A percentile compares a stretch with the other conserved stretches of the same genome.
These are phyloP conservation scores for Spialia ferax DNA, from an alignment of 2,888 invertebrate species.

Conservation along the genomic window DNA sequence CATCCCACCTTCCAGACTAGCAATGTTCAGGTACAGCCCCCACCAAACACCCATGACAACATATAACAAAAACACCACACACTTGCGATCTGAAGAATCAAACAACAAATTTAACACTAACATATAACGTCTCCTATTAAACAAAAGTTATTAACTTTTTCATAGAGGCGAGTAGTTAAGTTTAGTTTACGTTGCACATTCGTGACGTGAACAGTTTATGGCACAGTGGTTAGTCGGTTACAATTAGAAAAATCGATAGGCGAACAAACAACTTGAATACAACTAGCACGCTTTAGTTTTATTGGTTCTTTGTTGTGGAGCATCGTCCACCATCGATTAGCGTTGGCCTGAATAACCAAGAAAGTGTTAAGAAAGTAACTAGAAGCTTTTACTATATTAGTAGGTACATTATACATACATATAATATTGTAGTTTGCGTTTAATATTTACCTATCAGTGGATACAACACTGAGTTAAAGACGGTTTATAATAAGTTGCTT, in stretches of 20 bases:
- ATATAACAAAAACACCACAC: too few species aligned
- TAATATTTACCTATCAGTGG: too few species aligned
- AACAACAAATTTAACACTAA: too few species aligned
- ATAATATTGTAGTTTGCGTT: too few species aligned
- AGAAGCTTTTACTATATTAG: too few species aligned
- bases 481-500: too few species aligned
- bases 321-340: slow-evolving; percentile 54
- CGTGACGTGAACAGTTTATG: slow-evolving; percentile 17
- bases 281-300: slow-evolving; percentile 65
- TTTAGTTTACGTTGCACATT: slow-evolving; percentile 19
- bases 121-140: neutral
- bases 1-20: too few species aligned
- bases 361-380: slow-evolving; percentile 6
- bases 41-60: too few species aligned
- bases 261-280: slow-evolving; percentile 58
- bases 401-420: too few species aligned
- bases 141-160: neutral
- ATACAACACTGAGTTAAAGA: too few species aligned
- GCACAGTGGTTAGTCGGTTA: slow-evolving; percentile 48
- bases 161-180: neutral
- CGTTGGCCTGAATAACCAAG: neutral
- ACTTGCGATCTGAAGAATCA: too few species aligned
- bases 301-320: slow-evolving; percentile 57
- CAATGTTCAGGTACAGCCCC: too few species aligned
- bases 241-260: slow-evolving; percentile 69